These are phyloP conservation scores for Morpho deidamia DNA, from an alignment of 2,888 invertebrate genomes.

Conservation along the genomic window DNA sequence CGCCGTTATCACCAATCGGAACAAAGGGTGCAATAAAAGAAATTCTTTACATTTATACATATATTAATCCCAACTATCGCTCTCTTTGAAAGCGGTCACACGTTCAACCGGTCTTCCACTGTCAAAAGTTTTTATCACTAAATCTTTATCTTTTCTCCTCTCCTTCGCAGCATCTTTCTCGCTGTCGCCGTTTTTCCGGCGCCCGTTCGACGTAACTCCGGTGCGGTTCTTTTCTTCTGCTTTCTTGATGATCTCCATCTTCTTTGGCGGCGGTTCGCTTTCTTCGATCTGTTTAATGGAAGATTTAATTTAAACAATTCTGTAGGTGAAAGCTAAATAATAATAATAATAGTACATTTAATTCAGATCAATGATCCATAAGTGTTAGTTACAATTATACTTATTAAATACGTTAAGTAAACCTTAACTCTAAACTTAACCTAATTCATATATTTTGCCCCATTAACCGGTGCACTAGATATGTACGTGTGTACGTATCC, in stretches of 20 bases:
- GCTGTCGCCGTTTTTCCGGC: conserved; percentile 30
- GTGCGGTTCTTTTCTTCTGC: conserved; percentile 23
- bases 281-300: conserved; percentile 44
- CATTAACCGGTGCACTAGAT: no score
- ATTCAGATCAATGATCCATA: no score
- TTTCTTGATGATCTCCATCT: conserved; percentile 33
- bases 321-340: no score
- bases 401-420: no score
- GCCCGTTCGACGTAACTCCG: conserved; percentile 36
- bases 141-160: conserved; percentile 24
- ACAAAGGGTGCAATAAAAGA: conserved; percentile 18
- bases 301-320: background rate
- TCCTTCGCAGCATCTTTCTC: conserved; percentile 16
- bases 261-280: conserved; percentile 49
- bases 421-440: no score
- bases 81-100: conserved; percentile 61
- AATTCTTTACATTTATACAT: conserved; percentile 9
- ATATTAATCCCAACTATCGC: conserved; percentile 62
- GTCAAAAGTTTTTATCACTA: conserved; percentile 42
- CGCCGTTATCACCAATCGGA: no score
- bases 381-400: no score
- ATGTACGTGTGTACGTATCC: no score
- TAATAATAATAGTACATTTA: no score
- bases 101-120: conserved; percentile 40
- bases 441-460: no score